Evolutionary conservation across 2,888 invertebrate genomes (phyloP), one percentile per base, ranked within the genome.

Genomic region (Drosophila borealis): DNA sequence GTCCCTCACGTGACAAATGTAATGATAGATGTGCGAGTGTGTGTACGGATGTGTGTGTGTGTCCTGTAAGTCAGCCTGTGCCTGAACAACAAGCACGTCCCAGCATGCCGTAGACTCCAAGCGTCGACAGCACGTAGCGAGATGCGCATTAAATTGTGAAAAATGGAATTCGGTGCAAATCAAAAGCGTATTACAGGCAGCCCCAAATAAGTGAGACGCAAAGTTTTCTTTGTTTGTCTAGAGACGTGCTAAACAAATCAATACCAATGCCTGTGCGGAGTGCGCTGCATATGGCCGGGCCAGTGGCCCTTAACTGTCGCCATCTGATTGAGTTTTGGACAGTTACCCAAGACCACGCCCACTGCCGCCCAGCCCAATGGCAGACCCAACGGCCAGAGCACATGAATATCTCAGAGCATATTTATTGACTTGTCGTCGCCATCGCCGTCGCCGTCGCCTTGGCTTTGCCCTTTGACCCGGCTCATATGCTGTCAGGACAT

Each of bases 131-230:
- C 85, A 86, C 85, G 85, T 86, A 88, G 74, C 88, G 69, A 85
- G 79, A 82, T 85, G 82, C 88, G 85, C 88, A 86, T 86, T 86
- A 86, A 86, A 88, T 86, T 88, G 88, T 86, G 85, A 87, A 88
- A 87, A 87, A 88, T 84, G 81, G 81, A 88, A 82, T 82, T 84
- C 80, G 67, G 76, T 81, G 74, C 87, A 82, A 89, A 88, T 88
- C 88, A 89, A 89, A 89, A 85, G 74, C 89, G 88, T 78, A 81
- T 89, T 87, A 89, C 80, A 83, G 76, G 67, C 39, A 60, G 64
- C 70, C 74, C 68, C 55, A 77, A 83, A 80, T 77, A 85, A 82
- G 80, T 81, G 72, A 81, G 87, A 74, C 54, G 77, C 70, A 63
- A 54, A 64, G 60, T 67, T 63, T 61, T 37, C 44, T 51, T 42